Base-by-base conservation (phyloP, 53 echinoderm and acorn worm genomes). In the Holothuria leucospilota region DNA sequence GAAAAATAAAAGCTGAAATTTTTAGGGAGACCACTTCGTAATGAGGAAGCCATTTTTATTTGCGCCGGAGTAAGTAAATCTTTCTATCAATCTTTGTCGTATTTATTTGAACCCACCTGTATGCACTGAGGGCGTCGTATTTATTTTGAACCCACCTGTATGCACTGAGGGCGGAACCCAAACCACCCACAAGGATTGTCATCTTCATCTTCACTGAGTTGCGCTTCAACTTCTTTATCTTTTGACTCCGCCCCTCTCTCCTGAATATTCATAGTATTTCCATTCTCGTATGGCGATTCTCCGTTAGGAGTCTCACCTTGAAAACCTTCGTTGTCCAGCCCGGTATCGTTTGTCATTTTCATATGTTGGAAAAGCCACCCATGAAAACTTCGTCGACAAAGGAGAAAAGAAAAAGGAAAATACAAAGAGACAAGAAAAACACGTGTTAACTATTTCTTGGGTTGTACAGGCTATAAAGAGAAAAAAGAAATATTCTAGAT, bases 181-280 rank as follows among this genome's bases (percentile, higher is more conserved):
- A 84, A 88, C 88, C 87, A 91, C 52, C 91, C 91, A 59, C 91
- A 91, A 51, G 90, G 86, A 62, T 90, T 86, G 52, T 75, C 89
- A 63, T 90, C 82, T 24, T 86, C 90, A 25, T 77, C 67, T 30
- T 62, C 62, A 26, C 13, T 20, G 4, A 21, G n/a, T 39, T 72
- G 41, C 21, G 46, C 72, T 14, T 72, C 56, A 56, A 56, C 56
- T 56, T 56, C 72, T 72, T 72, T 72, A 16, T 72, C 21, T 21
- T 13, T 72, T 10, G n/a, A 16, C 40, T 72, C 72, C 20, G 59
- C 72, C 21, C 53, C 82, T 49, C 56, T 82, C 27, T 72, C 62
- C 11, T 71, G 34, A 39, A 83, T 46, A 52, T 66, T 51, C 7
- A 49, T 52, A 85, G 8, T 52, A 4, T 39, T 86, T 14, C 86